These are phyloP conservation scores for Drosophila kepulauana DNA, from an alignment of 1,140 invertebrate genomes.

Conservation along the genomic window DNA sequence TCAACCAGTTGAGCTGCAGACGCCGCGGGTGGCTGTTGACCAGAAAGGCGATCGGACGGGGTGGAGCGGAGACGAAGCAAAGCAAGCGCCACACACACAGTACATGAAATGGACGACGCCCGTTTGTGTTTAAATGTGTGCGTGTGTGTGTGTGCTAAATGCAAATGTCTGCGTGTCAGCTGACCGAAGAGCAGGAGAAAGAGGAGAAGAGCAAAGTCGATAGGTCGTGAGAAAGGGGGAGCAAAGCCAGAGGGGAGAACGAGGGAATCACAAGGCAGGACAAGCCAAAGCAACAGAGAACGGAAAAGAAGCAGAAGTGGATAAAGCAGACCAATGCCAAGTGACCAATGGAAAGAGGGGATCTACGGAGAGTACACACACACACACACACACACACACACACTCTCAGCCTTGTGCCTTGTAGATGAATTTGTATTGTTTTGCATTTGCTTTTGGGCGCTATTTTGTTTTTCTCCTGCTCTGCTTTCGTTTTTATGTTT, in stretches of 20 bases:
- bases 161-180: constrained; percentile 68
- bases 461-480: constrained; percentile 72
- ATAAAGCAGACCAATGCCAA: constrained; percentile 56
- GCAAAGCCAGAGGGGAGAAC: neutral
- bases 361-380: constrained; percentile 34
- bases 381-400: constrained; percentile 22
- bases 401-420: constrained; percentile 31
- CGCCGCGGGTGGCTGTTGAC: constrained; percentile 48
- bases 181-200: constrained; percentile 19
- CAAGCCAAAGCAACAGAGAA: constrained; percentile 42
- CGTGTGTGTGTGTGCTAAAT: constrained; percentile 49
- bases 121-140: constrained; percentile 3
- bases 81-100: constrained; percentile 72
- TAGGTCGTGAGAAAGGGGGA: neutral
- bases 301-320: constrained; percentile 31
- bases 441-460: constrained; percentile 82
- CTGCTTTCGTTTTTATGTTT: constrained; percentile 57
- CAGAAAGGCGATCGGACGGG: neutral
- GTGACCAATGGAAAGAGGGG: constrained; percentile 37
- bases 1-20: constrained; percentile 73
- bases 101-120: constrained; percentile 26
- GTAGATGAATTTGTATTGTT: constrained; percentile 82
- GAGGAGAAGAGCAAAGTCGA: constrained; percentile 10
- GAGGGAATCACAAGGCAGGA: constrained; percentile 32
- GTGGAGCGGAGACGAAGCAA: neutral